Evolutionary conservation across 2,113 vertebrate species (phyloP).

Genomic region (Chascanopsetta lugubris): DNA sequence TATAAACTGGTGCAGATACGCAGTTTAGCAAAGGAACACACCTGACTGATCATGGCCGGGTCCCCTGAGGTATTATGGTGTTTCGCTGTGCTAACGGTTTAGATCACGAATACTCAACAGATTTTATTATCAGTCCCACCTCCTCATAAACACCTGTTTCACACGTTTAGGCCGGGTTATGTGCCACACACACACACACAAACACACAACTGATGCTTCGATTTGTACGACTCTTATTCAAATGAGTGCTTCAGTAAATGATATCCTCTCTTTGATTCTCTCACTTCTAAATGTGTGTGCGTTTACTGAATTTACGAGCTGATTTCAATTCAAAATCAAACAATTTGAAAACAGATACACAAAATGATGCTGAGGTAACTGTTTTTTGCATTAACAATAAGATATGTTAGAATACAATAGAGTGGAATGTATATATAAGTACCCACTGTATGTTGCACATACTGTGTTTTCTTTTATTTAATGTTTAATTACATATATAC

Average conservation of each 20-base stretch:
- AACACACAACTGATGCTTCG: constrained; percentile 1
- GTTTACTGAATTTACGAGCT: no score
- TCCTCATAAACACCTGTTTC: constrained; percentile 30
- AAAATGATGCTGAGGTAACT: no score
- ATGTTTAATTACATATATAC: no score
- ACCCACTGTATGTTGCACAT: no score
- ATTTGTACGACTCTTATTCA: constrained; percentile 12
- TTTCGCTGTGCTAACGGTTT: constrained; percentile 27
- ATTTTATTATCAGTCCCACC: constrained; percentile 30
- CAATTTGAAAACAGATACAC: no score
- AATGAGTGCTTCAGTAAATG: constrained; percentile 12
- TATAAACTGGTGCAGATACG: constrained; percentile 17
- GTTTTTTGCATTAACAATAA: no score
- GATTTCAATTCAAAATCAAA: no score
- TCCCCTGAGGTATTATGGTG: constrained; percentile 4
- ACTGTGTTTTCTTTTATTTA: no score
- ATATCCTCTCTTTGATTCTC: no score
- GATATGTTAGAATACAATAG: no score
- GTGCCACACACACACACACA: constrained; percentile 13
- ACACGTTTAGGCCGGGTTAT: constrained; percentile 33
- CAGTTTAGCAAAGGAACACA: constrained; percentile 44
- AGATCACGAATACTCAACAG: constrained; percentile 28
- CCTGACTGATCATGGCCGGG: constrained; percentile 21
- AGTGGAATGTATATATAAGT: no score
- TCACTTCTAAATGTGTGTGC: no score